Percentiles rank a stretch among this genome's conserved stretches.
phyloP scores from a whole-genome alignment of 2,113 vertebrate species.

The Ciconia maguari region DNA sequence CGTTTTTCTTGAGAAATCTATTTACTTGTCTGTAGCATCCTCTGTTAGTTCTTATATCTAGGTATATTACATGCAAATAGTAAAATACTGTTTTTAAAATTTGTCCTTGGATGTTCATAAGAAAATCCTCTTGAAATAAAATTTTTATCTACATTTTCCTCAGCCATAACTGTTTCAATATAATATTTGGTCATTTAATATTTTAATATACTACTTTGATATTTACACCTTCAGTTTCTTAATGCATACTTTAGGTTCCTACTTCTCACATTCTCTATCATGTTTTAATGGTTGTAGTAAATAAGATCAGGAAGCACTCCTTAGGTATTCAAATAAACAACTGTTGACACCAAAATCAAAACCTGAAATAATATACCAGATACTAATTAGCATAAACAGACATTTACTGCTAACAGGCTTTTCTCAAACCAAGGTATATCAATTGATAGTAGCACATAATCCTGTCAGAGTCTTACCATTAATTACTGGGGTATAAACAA shows the following conservation, averaged over 20 bases:
- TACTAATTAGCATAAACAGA: background rate
- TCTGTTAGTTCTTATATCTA: background rate
- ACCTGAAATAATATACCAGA: background rate
- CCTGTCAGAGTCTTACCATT: slow-evolving; percentile 83
- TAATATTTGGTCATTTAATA: background rate
- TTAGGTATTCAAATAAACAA: background rate
- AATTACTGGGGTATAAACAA: slow-evolving; percentile 96
- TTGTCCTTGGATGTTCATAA: background rate
- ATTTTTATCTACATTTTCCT: background rate
- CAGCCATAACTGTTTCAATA: background rate
- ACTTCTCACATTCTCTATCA: background rate
- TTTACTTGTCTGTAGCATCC: background rate
- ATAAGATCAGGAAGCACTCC: background rate
- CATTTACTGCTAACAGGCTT: background rate
- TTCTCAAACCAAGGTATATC: background rate
- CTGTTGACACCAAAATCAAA: background rate
- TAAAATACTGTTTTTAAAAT: background rate
- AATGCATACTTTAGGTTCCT: background rate
- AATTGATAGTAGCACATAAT: background rate
- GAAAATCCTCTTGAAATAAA: background rate
- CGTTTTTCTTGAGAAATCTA: background rate
- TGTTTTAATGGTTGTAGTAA: background rate
- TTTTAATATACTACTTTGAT: background rate
- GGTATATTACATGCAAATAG: background rate
- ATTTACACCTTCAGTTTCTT: background rate